phyloP scores from a whole-genome alignment of 2,113 vertebrate genomes.

The Mustela nigripes region DNA sequence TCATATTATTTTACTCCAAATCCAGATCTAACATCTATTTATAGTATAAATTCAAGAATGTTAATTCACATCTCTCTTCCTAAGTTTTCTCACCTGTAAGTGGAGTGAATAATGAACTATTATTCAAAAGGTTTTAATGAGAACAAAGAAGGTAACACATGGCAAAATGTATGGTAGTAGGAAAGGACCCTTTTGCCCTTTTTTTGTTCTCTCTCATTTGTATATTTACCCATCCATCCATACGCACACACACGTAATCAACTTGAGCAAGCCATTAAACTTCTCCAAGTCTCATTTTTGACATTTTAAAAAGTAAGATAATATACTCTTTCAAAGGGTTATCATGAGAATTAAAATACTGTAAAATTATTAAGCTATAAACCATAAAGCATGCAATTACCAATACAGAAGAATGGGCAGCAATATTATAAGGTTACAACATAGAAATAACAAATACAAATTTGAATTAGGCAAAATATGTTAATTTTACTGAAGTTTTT shows the following conservation, averaged over 20 bases:
- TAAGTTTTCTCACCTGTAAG: background rate
- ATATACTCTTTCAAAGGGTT: background rate
- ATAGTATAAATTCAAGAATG: background rate
- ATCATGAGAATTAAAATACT: background rate
- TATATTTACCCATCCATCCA: background rate
- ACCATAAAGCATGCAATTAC: background rate
- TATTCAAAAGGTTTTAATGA: background rate
- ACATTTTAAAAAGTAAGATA: background rate
- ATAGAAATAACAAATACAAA: background rate
- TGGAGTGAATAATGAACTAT: background rate
- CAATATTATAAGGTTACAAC: background rate
- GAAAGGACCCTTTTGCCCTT: background rate
- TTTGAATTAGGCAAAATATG: background rate
- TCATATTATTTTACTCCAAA: background rate
- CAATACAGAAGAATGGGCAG: background rate
- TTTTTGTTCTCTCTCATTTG: background rate
- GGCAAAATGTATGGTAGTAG: background rate
- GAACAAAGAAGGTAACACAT: background rate
- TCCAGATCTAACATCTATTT: background rate
- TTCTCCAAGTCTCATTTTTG: background rate
- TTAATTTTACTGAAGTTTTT: background rate
- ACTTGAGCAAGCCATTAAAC: background rate
- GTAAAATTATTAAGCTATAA: background rate
- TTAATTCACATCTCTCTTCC: background rate
- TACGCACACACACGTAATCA: background rate